Evolutionary conservation across 2,888 invertebrate species (phyloP), one percentile per base, ranked within the genome.

Genomic region (Norana najaformis): DNA sequence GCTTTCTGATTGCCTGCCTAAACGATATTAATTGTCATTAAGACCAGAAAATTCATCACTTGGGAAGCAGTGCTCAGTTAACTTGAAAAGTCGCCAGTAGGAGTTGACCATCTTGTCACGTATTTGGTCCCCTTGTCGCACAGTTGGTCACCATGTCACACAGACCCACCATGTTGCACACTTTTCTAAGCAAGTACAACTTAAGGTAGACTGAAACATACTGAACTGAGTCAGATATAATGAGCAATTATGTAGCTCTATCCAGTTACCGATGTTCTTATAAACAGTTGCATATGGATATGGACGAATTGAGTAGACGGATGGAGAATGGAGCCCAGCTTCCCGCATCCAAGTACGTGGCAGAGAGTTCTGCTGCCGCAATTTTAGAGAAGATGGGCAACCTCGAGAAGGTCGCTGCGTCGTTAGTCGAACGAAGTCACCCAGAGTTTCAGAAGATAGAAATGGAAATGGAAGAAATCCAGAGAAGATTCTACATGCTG

Each of bases 21-120:
- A 35, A 95, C 97, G 88, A 92, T 93, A 91, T 94, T 94, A 94
- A 95, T 82, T 94, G 94, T 34, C n/a, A n/a, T n/a, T n/a, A n/a
- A n/a, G n/a, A n/a, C n/a, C n/a, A n/a, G n/a, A n/a, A n/a, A n/a
- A n/a, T n/a, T n/a, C n/a, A n/a, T n/a, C n/a, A n/a, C n/a, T n/a
- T n/a, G n/a, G n/a, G n/a, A n/a, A n/a, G n/a, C n/a, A n/a, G n/a
- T n/a, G n/a, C n/a, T n/a, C n/a, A n/a, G n/a, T n/a, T n/a, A n/a
- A n/a, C n/a, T n/a, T n/a, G n/a, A n/a, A n/a, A n/a, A n/a, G n/a
- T n/a, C n/a, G n/a, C n/a, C n/a, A n/a, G n/a, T n/a, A n/a, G n/a
- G n/a, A 91, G 93, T 36, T 93, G 93, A 35, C 95, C 97, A 88
- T 92, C 93, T 91, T 94, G 94, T 94, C 94, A 83, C 94, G 94